Evolutionary conservation across 1,140 invertebrate genomes (phyloP).

Genomic region (Brachionus manjavacas): DNA sequence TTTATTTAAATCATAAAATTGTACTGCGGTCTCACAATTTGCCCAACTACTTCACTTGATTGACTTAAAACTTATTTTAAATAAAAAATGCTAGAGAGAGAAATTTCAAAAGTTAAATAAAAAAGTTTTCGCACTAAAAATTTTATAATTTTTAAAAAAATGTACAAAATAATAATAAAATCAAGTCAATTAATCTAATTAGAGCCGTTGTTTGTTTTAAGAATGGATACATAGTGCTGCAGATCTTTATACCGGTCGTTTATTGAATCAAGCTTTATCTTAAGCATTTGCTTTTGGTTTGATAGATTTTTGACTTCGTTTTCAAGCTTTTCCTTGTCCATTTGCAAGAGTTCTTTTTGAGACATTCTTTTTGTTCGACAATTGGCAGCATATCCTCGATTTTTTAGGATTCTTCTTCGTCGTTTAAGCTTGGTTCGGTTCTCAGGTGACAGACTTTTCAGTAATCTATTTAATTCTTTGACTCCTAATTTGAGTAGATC

Average conservation of each 20-base stretch:
- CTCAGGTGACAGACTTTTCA: slow-evolving; percentile 82
- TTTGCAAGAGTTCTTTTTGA: slow-evolving; percentile 59
- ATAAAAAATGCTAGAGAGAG: too few relatives aligned
- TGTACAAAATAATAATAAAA: not conserved
- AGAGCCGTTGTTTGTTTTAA: not conserved
- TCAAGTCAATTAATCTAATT: not conserved
- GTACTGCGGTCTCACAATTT: too few relatives aligned
- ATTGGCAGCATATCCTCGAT: slow-evolving; percentile 96
- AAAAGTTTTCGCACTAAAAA: not conserved
- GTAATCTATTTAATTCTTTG: slow-evolving; percentile 84
- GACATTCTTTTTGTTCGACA: slow-evolving; percentile 66
- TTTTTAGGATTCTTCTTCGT: slow-evolving; percentile 91
- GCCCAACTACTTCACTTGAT: too few relatives aligned
- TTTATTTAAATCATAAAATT: too few relatives aligned
- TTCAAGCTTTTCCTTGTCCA: slow-evolving; percentile 69
- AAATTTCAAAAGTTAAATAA: not conserved
- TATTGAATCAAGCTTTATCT: slow-evolving; percentile 9
- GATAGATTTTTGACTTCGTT: slow-evolving; percentile 14
- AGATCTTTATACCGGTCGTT: slow-evolving; percentile 5
- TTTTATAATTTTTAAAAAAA: not conserved
- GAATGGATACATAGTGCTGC: slow-evolving; percentile 14
- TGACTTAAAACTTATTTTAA: too few relatives aligned
- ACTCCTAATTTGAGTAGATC: slow-evolving; percentile 82
- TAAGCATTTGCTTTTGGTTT: slow-evolving; percentile 25
- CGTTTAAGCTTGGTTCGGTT: slow-evolving; percentile 86